Base-by-base conservation (phyloP, 2,888 invertebrate species). In the Notocelia uddmanniana region DNA sequence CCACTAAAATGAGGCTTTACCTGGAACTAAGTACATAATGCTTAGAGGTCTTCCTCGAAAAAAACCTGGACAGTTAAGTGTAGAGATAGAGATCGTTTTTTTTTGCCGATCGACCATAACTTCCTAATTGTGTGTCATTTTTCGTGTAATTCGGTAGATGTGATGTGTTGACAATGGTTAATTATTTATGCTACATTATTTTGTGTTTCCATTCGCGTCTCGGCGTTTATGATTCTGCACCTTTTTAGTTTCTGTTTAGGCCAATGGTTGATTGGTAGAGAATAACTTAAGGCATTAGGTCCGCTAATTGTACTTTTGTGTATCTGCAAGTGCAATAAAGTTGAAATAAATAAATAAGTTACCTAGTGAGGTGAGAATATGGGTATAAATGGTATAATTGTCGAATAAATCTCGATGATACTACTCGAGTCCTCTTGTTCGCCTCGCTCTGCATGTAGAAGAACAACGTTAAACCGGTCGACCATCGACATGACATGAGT, bases 381-480 rank as follows among this genome's bases (percentile, higher is more conserved):
- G 41, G 5, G 15, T 15, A 41, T 41, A 6, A 26, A 26, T 26
- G 2, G 26, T 2, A 26, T 26, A 26, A 41, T 41, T 15, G 15
- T 5, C n/a, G 45, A 45, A 6, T 5, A n/a, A 15, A 45, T 45
- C 41, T 26, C 5, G 8, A 31, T 5, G 0, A 31, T 31, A 31
- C 8, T 31, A 1, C 3, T 31, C 5, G 31, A 31, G 8, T 26
- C 31, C 31, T 31, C n/a, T 45, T n/a, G 15, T 45, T 13, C 45
- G n/a, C 8, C n/a, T 41, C 15, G 8, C 45, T n/a, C n/a, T n/a
- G n/a, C 15, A n/a, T 6, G 8, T 45, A n/a, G 45, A 45, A 45
- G 8, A n/a, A 45, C 45, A 15, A 3, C n/a, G 57, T 57, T 31
- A 18, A 57, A 57, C 57, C 34, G 31, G 57, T 57, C 34, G 31